Base-by-base conservation (phyloP, 2,113 vertebrate genomes). In the Lophochroa leadbeateri region DNA sequence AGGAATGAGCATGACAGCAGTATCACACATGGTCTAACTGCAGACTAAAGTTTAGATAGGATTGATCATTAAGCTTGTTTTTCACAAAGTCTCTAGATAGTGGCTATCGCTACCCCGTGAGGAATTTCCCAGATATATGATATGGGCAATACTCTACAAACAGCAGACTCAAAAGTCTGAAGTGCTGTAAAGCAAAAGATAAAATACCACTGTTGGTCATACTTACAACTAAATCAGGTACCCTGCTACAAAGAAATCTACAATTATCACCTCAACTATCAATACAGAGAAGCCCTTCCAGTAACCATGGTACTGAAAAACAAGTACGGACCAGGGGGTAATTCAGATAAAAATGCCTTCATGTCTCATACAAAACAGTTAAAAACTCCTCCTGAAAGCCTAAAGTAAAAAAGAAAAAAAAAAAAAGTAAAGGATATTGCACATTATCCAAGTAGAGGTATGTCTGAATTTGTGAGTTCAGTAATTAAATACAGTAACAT, bases 21-120 rank as follows among this genome's bases (percentile, higher is more conserved):
- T 28, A 77, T 24, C 70, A 75, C 18, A 71, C 17, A 28, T 0
- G 0, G 41, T 41, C 47, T 82, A 75, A 83, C 0, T 86, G 55
- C 21, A 81, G 43, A 68, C 23, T 90, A 6, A 47, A 83, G 55
- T 25, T 90, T 55, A 64, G 16, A 43, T 8, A 86, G n/a, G 46
- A 84, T 15, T 76, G 72, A 86, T 65, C 74, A 67, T 52, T 86
- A 75, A 75, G 39, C 17, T 49, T 80, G 39, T 61, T 92, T 83
- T 58, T 83, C 90, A 70, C 7, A 37, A 37, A 0, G 47, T n/a
- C 39, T 6, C 4, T 9, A 78, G 43, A n/a, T 1, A 39, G 50
- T 31, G 65, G 39, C 52, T 72, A 44, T 41, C 2, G 3, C 47
- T 44, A 52, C 14, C 33, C 77, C 18, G 2, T 17, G 47, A 92